A percentile compares a stretch with the other conserved stretches of the same genome.
Conservation (phyloP, 2,797 vertebrate species). For the Pangasius mekongensis region DNA sequence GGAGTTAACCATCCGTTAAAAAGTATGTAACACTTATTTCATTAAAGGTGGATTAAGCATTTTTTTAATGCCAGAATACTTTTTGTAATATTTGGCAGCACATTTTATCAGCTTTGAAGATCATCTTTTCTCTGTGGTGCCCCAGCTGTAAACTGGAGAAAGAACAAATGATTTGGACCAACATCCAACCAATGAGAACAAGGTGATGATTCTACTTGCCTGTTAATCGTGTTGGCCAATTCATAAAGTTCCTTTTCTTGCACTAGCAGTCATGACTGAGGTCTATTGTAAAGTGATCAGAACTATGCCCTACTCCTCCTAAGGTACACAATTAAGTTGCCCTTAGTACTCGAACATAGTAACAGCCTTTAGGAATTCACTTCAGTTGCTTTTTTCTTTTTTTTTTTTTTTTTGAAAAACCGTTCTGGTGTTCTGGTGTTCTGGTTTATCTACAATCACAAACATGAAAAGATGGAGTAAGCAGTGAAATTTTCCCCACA, state of each 20-base stretch:
- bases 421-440: neutral
- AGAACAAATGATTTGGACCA: neutral
- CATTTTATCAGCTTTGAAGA: neutral
- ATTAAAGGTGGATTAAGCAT: neutral
- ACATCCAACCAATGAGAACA: neutral
- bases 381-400: neutral
- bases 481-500: neutral
- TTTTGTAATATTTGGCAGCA: neutral
- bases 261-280: neutral
- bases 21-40: neutral
- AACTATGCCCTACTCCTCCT: too few relatives aligned
- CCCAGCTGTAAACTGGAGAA: neutral
- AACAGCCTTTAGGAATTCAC: slow-evolving; percentile 1
- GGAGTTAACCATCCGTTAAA: neutral
- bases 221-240: neutral
- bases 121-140: neutral
- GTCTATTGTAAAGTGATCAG: neutral
- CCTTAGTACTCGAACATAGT: neutral
- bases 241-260: neutral
- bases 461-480: neutral
- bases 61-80: neutral
- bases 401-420: neutral
- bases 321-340: neutral
- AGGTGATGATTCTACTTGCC: neutral
- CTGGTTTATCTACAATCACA: neutral